Conservation (phyloP, 1,140 invertebrate genomes). For the Pseudomyrmex dendroicus region DNA sequence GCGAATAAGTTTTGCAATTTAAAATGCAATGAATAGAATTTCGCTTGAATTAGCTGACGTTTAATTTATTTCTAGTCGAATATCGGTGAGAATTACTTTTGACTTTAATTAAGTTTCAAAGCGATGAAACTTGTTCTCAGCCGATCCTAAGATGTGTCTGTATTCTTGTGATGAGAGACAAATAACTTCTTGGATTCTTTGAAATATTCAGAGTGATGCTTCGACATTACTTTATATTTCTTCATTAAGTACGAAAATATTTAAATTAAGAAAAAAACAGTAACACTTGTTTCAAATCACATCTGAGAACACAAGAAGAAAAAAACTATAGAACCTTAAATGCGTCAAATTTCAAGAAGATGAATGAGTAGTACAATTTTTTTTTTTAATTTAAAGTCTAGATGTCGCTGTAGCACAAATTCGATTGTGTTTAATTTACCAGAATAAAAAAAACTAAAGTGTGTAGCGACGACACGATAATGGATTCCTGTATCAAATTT, state of each 20-base stretch:
- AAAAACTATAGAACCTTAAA: neutral
- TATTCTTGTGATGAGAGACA: conserved; percentile 1
- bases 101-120: conserved; percentile 60
- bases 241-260: conserved; percentile 15
- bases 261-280: neutral
- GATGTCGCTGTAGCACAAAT: neutral
- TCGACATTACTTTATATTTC: neutral
- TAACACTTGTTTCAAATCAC: conserved; percentile 20
- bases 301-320: neutral
- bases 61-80: conserved; percentile 55
- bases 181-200: conserved; percentile 2
- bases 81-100: conserved; percentile 52
- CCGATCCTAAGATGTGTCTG: conserved; percentile 13
- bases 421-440: conserved; percentile 22
- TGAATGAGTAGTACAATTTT: conserved; percentile 18
- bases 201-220: conserved; percentile 2
- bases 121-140: conserved; percentile 38
- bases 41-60: conserved; percentile 44
- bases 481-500: neutral
- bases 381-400: conserved; percentile 16
- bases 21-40: conserved; percentile 45
- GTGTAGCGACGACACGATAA: neutral
- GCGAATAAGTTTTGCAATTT: conserved; percentile 45
- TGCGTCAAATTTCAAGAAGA: neutral
- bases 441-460: neutral